Evolutionary conservation across 92 coral and sea anemone species (phyloP), one percentile per base, ranked within the genome.

Genomic region (Muricea muricata): DNA sequence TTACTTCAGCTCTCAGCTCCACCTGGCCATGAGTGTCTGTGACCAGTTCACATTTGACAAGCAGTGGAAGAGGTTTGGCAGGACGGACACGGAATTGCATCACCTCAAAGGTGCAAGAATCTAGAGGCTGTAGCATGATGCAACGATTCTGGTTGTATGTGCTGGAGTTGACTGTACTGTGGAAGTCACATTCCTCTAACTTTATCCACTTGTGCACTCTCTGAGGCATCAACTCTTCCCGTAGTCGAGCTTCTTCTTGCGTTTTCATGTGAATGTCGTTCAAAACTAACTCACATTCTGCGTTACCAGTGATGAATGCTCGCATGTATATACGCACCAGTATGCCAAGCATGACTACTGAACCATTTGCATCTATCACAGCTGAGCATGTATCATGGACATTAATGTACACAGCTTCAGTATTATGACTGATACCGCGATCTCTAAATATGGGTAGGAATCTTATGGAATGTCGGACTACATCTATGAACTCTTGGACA

Each of bases 91-190:
- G 92, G 84, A 97, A 97, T n/a, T 91, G 94, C 98, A 97, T 93
- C 90, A 97, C 83, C 70, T 97, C 99, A 90, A 97, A 97, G 7
- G 98, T 97, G 45, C 99, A 97, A 50, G 99, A 97, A 87, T 97
- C 99, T 23, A 97, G 80, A 0, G 99, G 99, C 76, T 97, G 97
- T 57, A 97, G 91, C 33, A 83, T 79, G 80, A 97, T 93, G n/a
- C 90, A 88, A 65, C 92, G 99, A 17, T 92, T 86, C 50, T 94
- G 93, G 60, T 84, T 71, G 81, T 90, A 97, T 4, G 89, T 74
- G 66, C 55, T 69, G 2, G 68, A 63, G 74, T 79, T 68, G 31
- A 94, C 99, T 20, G 98, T 94, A 80, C 93, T 97, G 47, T 97
- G 99, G 75, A 97, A 94, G 70, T 89, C 77, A 58, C 92, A 92